Percentiles rank a stretch among this genome's conserved stretches.
phyloP scores from a whole-genome alignment of 2,113 vertebrate species.

The Verasper variegatus region DNA sequence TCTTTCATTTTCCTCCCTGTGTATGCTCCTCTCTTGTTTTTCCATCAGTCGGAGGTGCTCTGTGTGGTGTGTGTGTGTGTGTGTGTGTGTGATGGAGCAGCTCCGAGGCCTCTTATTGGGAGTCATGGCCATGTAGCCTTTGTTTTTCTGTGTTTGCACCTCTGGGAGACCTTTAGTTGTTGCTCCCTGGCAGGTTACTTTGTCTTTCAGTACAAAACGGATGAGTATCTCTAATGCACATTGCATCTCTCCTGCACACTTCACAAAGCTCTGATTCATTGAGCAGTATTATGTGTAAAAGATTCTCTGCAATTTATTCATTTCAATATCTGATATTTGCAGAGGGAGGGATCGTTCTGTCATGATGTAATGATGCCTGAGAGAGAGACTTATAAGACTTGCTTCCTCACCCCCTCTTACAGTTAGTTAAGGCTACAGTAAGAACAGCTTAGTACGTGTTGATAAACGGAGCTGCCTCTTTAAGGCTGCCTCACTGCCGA shows the following conservation, averaged over 20 bases:
- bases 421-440: slow-evolving; percentile 66
- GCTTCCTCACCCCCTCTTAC: slow-evolving; percentile 51
- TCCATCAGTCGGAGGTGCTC: slow-evolving; percentile 75
- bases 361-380: slow-evolving; percentile 36
- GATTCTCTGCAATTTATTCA: slow-evolving; percentile 12
- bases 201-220: slow-evolving; percentile 19
- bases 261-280: slow-evolving; percentile 29
- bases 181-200: slow-evolving; percentile 34
- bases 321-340: slow-evolving; percentile 16
- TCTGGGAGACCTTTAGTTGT: slow-evolving; percentile 36
- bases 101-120: slow-evolving; percentile 81
- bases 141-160: slow-evolving; percentile 63
- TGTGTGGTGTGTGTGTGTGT: slow-evolving; percentile 66
- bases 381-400: slow-evolving; percentile 32
- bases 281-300: neutral
- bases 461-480: slow-evolving; percentile 72
- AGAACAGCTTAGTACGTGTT: slow-evolving; percentile 31
- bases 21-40: slow-evolving; percentile 70
- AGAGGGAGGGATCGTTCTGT: slow-evolving; percentile 18
- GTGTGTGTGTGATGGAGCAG: slow-evolving; percentile 74
- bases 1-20: slow-evolving; percentile 50
- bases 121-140: slow-evolving; percentile 64
- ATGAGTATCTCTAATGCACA: slow-evolving; percentile 25
- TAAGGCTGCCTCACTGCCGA: slow-evolving; percentile 81
- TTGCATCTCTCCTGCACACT: slow-evolving; percentile 9